Evolutionary conservation across 2,113 vertebrate species (phyloP).

Genomic region (Callithrix jacchus): DNA sequence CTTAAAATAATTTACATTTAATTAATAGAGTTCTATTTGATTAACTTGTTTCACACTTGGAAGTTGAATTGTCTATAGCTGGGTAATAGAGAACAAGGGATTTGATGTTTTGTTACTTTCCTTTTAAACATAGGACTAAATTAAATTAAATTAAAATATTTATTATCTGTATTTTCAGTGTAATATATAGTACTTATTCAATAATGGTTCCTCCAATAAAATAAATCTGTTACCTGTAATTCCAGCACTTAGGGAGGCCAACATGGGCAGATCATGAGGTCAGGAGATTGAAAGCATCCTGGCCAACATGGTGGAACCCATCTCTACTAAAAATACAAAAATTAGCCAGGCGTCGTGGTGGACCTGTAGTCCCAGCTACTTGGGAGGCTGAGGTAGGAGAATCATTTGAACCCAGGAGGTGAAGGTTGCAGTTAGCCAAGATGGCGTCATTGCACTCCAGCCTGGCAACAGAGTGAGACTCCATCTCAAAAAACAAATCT

Average conservation of each 20-base stretch:
- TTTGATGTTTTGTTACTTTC: background rate
- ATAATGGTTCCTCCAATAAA: background rate
- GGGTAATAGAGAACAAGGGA: background rate
- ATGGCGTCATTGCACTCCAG: too few species aligned
- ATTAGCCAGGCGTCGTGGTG: too few species aligned
- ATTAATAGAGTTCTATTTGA: background rate
- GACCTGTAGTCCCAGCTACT: too few species aligned
- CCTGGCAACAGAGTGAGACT: too few species aligned
- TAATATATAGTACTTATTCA: background rate
- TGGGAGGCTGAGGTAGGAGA: too few species aligned
- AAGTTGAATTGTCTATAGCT: background rate
- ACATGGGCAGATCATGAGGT: too few species aligned
- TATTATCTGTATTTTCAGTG: background rate
- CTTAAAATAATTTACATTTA: constrained; percentile 26
- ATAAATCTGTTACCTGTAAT: background rate
- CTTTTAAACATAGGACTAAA: background rate
- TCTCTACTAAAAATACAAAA: too few species aligned
- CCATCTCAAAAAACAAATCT: background rate
- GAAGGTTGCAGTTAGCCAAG: too few species aligned
- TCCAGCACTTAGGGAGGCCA: too few species aligned
- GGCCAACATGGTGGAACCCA: too few species aligned
- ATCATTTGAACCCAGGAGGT: too few species aligned
- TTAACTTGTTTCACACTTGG: background rate
- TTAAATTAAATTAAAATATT: constrained; percentile 1
- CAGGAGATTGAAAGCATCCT: too few species aligned